Evolutionary conservation across 1,140 invertebrate species (phyloP).

Genomic region (Diabrotica undecimpunctata): DNA sequence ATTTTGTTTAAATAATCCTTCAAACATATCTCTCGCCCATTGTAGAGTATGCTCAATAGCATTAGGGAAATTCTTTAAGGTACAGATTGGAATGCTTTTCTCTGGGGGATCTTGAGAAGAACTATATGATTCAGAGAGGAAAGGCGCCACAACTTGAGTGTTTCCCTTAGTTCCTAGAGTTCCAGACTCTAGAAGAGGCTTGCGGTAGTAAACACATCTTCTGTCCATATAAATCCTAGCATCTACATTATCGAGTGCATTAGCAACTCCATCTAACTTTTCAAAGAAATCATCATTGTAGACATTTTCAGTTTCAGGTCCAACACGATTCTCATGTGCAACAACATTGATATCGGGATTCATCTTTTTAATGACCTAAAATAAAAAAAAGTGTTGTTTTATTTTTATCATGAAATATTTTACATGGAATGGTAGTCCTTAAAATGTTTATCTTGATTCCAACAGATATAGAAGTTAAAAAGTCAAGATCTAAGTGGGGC

Average conservation of each 20-base stretch:
- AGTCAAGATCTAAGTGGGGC: no score
- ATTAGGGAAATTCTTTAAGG: constrained; percentile 98
- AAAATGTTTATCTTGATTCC: no score
- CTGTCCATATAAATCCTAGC: constrained; percentile 97
- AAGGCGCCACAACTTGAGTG: constrained; percentile 93
- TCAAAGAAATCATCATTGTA: constrained; percentile 97
- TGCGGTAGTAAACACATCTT: constrained; percentile 92
- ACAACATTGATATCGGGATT: constrained; percentile 86
- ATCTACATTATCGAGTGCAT: constrained; percentile 97
- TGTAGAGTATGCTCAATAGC: constrained; percentile 98
- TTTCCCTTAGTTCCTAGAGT: constrained; percentile 99
- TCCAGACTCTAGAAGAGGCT: constrained; percentile 94
- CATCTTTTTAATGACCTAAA: constrained; percentile 77
- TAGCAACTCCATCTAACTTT: constrained; percentile 87
- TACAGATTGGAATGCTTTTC: constrained; percentile 98
- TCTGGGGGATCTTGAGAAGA: constrained; percentile 98
- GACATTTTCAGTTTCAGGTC: constrained; percentile 88
- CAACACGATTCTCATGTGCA: constrained; percentile 91
- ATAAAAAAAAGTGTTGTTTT: constrained; percentile 18
- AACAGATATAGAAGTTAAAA: no score
- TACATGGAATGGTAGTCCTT: neutral
- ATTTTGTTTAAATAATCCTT: constrained; percentile 87
- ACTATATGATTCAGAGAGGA: constrained; percentile 93
- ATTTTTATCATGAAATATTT: neutral
- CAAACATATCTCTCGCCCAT: constrained; percentile 97